These are phyloP conservation scores for Heteractis magnifica DNA, from an alignment of 92 coral and sea anemone genomes.

Conservation along the genomic window DNA sequence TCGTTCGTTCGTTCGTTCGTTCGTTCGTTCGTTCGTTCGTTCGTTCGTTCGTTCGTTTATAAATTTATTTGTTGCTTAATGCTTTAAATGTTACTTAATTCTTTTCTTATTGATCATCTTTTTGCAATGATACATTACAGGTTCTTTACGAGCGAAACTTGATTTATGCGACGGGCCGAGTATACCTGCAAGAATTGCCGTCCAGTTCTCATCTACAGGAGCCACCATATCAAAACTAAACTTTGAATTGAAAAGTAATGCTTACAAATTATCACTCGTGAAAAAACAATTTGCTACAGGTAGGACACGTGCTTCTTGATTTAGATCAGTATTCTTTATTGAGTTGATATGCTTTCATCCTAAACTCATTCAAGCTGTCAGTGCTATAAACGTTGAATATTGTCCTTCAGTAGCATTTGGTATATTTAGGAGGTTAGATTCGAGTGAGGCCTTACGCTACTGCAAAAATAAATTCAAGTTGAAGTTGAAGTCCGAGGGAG, in stretches of 20 bases:
- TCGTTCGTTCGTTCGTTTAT: no score
- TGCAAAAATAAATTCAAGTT: no score
- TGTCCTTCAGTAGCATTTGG: no score
- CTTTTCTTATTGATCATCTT: no score
- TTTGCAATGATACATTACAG: conserved; percentile 21
- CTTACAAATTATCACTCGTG: conserved; percentile 92
- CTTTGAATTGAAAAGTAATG: conserved; percentile 85
- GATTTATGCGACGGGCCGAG: conserved; percentile 88
- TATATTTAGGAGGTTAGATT: no score
- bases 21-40: no score
- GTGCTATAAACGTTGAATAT: no score
- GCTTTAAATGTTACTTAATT: no score
- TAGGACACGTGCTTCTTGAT: conserved; percentile 5
- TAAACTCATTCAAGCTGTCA: neutral
- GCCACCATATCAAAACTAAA: conserved; percentile 93
- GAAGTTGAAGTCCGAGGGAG: no score
- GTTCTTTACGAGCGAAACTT: conserved; percentile 81
- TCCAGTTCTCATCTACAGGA: conserved; percentile 90
- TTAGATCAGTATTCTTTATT: neutral
- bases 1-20: no score
- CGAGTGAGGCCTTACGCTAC: no score
- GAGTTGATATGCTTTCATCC: neutral
- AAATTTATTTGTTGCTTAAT: neutral
- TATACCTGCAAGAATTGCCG: conserved; percentile 86
- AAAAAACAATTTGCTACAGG: conserved; percentile 84